Conservation (phyloP, 2,113 vertebrate species). For the Eubucco bourcierii region DNA sequence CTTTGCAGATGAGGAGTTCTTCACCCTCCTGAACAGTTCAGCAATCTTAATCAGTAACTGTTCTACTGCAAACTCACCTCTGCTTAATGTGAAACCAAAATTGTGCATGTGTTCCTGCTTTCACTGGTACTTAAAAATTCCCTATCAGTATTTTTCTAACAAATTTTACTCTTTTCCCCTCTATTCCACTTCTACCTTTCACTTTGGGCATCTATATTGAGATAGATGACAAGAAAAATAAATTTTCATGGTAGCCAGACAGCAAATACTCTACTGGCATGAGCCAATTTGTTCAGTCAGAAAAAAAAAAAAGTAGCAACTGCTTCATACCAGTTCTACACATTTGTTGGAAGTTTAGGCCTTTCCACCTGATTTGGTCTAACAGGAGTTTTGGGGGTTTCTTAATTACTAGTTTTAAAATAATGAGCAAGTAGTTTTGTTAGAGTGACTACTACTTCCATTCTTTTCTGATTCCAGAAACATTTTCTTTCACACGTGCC, state of each 20-base stretch:
- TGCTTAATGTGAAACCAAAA: neutral
- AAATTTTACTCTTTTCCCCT: neutral
- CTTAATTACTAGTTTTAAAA: neutral
- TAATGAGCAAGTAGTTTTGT: neutral
- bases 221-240: neutral
- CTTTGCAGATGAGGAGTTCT: neutral
- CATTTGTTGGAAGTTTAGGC: neutral
- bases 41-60: neutral
- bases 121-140: neutral
- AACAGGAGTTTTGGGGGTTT: neutral
- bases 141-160: neutral
- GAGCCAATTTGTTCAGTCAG: neutral
- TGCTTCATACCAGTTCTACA: neutral
- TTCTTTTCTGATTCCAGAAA: neutral
- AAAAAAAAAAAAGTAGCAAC: neutral
- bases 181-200: neutral
- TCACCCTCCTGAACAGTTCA: neutral
- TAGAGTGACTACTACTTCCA: neutral
- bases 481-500: neutral
- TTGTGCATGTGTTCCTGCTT: accelerated
- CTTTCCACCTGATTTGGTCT: neutral
- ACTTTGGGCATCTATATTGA: neutral
- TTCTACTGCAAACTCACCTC: neutral
- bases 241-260: neutral
- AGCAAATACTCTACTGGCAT: neutral